These are phyloP conservation scores for Tragelaphus buxtoni DNA, from an alignment of 2,113 vertebrate species.

Conservation along the genomic window DNA sequence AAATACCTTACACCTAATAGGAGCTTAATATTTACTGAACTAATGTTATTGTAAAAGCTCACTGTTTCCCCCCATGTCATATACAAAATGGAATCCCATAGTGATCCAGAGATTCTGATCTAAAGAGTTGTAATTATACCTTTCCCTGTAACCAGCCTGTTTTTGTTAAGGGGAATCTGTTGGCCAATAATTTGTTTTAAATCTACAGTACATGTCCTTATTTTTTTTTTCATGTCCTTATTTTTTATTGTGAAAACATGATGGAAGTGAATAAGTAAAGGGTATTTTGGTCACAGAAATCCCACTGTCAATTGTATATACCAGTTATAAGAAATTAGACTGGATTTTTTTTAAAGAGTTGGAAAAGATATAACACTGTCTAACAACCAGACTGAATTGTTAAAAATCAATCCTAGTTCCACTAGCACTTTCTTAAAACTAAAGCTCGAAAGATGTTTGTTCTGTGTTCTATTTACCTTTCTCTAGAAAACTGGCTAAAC, in stretches of 20 bases:
- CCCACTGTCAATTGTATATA: neutral
- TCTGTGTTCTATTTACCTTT: neutral
- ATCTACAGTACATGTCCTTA: neutral
- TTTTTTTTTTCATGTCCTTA: neutral
- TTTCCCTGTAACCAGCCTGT: neutral
- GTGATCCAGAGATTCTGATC: neutral
- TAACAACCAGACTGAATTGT: neutral
- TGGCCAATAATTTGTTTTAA: neutral
- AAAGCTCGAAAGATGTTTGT: neutral
- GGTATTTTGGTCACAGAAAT: slow-evolving; percentile 1
- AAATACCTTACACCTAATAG: neutral
- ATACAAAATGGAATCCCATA: neutral
- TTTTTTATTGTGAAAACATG: neutral
- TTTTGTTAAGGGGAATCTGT: neutral
- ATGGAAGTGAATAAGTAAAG: neutral
- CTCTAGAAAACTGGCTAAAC: neutral
- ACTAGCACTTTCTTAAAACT: neutral
- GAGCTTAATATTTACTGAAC: neutral
- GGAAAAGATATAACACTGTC: neutral
- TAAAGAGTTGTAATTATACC: neutral
- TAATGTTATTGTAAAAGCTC: neutral
- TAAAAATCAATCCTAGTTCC: neutral
- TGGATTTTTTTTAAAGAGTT: neutral
- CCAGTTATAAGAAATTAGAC: neutral
- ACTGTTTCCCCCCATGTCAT: neutral